These are phyloP conservation scores for Microcebus griseorufus DNA, from an alignment of 2,113 vertebrate genomes.

Conservation along the genomic window DNA sequence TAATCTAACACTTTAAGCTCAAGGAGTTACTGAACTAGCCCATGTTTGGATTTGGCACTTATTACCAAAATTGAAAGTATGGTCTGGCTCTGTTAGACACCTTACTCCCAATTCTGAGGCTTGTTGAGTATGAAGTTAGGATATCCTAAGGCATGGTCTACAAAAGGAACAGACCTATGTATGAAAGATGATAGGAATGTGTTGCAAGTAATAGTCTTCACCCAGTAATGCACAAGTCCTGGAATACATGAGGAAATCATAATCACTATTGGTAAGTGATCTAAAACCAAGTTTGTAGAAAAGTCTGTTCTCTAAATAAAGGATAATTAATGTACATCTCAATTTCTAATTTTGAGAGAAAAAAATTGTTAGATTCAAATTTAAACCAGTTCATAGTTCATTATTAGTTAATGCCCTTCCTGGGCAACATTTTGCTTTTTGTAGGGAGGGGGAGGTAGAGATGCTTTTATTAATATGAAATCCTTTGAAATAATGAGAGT, in stretches of 20 bases:
- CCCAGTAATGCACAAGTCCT: neutral
- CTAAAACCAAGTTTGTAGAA: conserved; percentile 14
- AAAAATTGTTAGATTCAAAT: neutral
- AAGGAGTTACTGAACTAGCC: neutral
- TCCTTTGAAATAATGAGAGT: neutral
- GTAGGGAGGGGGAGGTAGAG: neutral
- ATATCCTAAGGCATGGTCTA: neutral
- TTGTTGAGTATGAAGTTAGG: neutral
- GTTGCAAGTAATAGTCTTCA: neutral
- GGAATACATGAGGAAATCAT: neutral
- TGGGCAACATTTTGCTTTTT: neutral
- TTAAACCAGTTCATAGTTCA: neutral
- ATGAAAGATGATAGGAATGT: neutral
- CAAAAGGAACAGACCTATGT: neutral
- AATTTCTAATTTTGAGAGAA: conserved; percentile 36
- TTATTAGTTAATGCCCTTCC: neutral
- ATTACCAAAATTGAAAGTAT: neutral
- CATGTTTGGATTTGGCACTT: neutral
- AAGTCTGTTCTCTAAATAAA: neutral
- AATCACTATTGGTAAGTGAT: neutral
- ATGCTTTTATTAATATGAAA: conserved; percentile 34
- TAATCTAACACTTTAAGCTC: neutral
- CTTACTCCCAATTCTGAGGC: neutral
- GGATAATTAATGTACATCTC: neutral
- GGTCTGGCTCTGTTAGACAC: neutral